Evolutionary conservation across 2,797 vertebrate genomes (phyloP), one percentile per base, ranked within the genome.

Genomic region (Chrosomus eos): DNA sequence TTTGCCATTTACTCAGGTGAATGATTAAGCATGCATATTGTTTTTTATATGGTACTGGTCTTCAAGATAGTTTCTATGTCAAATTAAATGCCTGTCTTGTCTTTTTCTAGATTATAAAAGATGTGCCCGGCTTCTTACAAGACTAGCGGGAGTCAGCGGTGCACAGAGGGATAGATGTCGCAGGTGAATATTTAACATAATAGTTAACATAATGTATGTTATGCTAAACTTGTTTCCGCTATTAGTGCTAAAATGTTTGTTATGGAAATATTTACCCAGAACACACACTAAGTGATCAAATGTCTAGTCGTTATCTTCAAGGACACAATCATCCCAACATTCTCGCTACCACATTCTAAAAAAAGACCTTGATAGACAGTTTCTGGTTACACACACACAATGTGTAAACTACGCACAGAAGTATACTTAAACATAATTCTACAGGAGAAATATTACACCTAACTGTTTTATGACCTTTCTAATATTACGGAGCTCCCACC

Each of bases 71-170:
- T 7, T 60, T 60, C 55, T 5, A 14, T 33, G 28, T 51, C 43
- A 31, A 40, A 74, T 68, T 21, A 94, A 96, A 96, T 95, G 73
- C 75, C 62, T 19, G 43, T 71, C 28, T 87, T 73, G 26, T 84
- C 55, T 16, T 76, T 31, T 84, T 87, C 66, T 91, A 99, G 97
- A 97, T 94, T 99, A 97, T 90, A 97, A 95, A 92, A 92, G 98
- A 93, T 99, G 97, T 90, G 97, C 97, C 90, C 95, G 95, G 90
- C 96, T 99, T 88, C 96, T 99, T 83, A 97, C 92, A 68, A 96
- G 97, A 81, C 91, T 99, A 91, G 97, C 97, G 95, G 95, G 90
- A 99, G 96, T 92, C 96, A 96, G 4, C 91, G 95, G 90, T 99
- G 97, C 89, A 91, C 92, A 33, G 95, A 97, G 89, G 95, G 96